Conservation (phyloP, 2,113 vertebrate species). For the Takifugu flavidus region DNA sequence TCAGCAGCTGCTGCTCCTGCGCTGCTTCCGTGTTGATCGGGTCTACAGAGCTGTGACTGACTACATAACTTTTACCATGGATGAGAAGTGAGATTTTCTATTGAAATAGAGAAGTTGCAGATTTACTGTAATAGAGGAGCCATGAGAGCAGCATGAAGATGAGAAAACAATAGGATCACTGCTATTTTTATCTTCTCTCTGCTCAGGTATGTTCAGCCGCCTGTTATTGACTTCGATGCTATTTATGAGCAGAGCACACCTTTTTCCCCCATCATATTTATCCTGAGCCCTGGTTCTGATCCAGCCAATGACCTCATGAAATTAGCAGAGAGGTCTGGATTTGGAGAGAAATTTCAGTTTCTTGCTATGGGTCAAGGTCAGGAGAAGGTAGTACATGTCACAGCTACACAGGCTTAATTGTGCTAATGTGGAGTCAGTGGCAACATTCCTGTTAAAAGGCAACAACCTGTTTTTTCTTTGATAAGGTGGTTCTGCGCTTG, state of each 20-base stretch:
- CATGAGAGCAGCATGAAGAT: background rate
- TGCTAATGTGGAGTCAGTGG: background rate
- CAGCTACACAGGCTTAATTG: background rate
- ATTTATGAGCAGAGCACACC: conserved; percentile 90
- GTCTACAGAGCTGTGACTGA: conserved; percentile 89
- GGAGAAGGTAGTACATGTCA: conserved; percentile 80
- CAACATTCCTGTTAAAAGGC: background rate
- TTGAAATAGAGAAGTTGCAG: background rate
- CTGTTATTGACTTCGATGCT: conserved; percentile 87
- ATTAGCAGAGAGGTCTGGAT: conserved; percentile 82
- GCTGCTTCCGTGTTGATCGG: conserved; percentile 92
- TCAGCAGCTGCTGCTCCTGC: conserved; percentile 88
- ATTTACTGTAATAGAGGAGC: background rate
- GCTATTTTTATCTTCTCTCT: conserved; percentile 31
- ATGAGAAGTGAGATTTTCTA: conserved; percentile 79
- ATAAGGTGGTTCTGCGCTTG: conserved; percentile 86
- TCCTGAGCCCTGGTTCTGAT: conserved; percentile 92
- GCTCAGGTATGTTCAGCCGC: conserved; percentile 91
- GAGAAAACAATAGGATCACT: background rate
- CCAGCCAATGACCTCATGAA: conserved; percentile 91
- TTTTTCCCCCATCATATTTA: conserved; percentile 89
- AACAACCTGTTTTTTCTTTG: background rate
- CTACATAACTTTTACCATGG: conserved; percentile 85
- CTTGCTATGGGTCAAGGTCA: conserved; percentile 98
- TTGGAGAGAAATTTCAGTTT: conserved; percentile 85